Conservation (phyloP, 2,888 invertebrate species). For the Chymomyza caudatula region DNA sequence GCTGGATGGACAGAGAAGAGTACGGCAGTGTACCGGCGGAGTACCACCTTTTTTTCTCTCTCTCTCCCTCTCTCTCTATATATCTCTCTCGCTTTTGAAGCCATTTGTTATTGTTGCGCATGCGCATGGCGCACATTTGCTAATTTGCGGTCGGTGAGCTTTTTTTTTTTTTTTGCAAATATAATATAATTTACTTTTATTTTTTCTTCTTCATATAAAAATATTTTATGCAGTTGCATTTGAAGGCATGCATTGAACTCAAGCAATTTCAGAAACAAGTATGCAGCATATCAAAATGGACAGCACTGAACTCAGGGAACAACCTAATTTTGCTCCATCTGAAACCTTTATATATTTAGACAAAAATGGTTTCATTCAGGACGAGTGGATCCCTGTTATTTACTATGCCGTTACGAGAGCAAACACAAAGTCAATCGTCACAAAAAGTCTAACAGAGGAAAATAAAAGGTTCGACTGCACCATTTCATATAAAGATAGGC, state of each 20-base stretch:
- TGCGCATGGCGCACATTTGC: not conserved
- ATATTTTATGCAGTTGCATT: not conserved
- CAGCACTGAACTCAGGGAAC: too few relatives aligned
- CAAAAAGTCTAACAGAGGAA: too few relatives aligned
- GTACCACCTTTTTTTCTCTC: not conserved
- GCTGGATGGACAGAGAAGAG: not conserved
- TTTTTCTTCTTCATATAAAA: not conserved
- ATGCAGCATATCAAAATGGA: not conserved
- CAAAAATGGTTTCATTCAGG: too few relatives aligned
- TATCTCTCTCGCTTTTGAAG: not conserved
- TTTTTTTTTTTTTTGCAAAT: not conserved
- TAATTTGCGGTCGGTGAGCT: not conserved
- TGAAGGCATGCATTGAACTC: constrained; percentile 1
- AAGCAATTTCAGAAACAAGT: not conserved
- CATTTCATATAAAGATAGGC: too few relatives aligned
- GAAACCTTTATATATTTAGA: too few relatives aligned
- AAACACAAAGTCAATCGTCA: too few relatives aligned
- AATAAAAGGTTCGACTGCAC: too few relatives aligned
- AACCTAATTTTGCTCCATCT: too few relatives aligned
- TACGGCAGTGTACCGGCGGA: not conserved
- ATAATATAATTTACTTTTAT: not conserved
- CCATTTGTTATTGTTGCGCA: constrained; percentile 7
- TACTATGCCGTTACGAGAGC: too few relatives aligned
- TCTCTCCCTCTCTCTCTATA: not conserved
- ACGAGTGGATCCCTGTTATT: too few relatives aligned